Base-by-base conservation (phyloP, 2,888 invertebrate genomes). In the Metellina segmentata region DNA sequence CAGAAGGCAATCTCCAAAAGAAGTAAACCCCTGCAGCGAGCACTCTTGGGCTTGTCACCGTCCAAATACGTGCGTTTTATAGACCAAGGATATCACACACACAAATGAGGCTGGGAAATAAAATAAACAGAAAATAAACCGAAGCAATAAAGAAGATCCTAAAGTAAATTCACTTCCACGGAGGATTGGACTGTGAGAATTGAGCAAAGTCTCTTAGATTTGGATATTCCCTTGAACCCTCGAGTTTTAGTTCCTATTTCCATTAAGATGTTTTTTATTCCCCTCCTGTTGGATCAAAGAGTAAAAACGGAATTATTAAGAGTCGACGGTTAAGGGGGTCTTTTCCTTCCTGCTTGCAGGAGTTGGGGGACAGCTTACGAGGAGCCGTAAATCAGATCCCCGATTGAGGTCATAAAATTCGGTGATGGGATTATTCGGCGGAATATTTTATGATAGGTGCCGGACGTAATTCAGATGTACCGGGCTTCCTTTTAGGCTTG, bases 391-490 rank as follows among this genome's bases (percentile, higher is more conserved):
- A 88, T 88, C 81, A 88, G 74, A 71, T 61, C 53, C 52, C 16
- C 81, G 81, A 88, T 88, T 88, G 88, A 74, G 74, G 88, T 69
- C 81, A 88, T 88, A 88, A 88, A 88, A 61, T 77, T 69, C 19
- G 51, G 53, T 75, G 61, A 75, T 83, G 52, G 81, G 72, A 81
- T 81, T 88, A 72, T 74, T 70, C 87, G 70, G 6, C 13, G 61
- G 77, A 88, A 88, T 88, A 88, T 88, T 88, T 88, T 88, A 88
- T 81, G 88, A 49, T 81, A 70, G 72, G 72, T 71, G n/a, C 79
- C 61, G 61, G 69, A 87, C 87, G 87, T 87, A 88, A 88, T 88
- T 88, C 81, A 88, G 69, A 88, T 88, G 79, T 87, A 71, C 71
- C 70, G 53, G 81, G 49, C 9, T 52, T 72, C 72, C 20, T 83